Evolutionary conservation across 2,113 vertebrate species (phyloP).

Genomic region (Spilogale gracilis): DNA sequence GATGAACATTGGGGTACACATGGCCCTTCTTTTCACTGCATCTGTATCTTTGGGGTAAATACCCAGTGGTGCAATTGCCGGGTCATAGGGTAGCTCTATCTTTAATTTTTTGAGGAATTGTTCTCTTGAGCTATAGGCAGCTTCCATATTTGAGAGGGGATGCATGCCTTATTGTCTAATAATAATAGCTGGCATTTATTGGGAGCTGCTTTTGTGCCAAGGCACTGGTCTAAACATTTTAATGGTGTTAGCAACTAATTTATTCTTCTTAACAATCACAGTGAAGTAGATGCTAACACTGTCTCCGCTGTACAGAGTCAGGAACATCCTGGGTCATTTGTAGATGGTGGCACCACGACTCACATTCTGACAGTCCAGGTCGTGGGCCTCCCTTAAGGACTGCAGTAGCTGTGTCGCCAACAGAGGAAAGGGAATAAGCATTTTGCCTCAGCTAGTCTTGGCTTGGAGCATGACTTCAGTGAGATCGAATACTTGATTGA

Average conservation of each 20-base stretch:
- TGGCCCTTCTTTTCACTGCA: too few relatives aligned
- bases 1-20: too few relatives aligned
- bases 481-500: constrained; percentile 4
- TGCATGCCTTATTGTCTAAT: background rate
- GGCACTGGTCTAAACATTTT: background rate
- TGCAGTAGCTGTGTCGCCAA: too few relatives aligned
- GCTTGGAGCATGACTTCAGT: background rate
- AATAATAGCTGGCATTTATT: background rate
- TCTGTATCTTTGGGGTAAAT: too few relatives aligned
- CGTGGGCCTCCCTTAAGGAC: too few relatives aligned
- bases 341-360: background rate
- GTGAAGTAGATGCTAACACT: background rate
- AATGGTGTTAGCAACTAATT: background rate
- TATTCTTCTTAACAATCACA: background rate
- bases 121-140: background rate
- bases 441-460: background rate
- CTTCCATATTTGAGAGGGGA: background rate
- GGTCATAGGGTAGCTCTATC: too few relatives aligned
- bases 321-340: background rate
- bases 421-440: background rate
- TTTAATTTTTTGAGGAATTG: too few relatives aligned
- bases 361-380: background rate
- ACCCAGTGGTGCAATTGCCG: too few relatives aligned
- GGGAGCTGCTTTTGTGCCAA: background rate
- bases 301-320: background rate